Percentiles rank a stretch among this genome's conserved stretches.
Conservation (phyloP, 2,113 vertebrate species). For the Onychostruthus taczanowskii region DNA sequence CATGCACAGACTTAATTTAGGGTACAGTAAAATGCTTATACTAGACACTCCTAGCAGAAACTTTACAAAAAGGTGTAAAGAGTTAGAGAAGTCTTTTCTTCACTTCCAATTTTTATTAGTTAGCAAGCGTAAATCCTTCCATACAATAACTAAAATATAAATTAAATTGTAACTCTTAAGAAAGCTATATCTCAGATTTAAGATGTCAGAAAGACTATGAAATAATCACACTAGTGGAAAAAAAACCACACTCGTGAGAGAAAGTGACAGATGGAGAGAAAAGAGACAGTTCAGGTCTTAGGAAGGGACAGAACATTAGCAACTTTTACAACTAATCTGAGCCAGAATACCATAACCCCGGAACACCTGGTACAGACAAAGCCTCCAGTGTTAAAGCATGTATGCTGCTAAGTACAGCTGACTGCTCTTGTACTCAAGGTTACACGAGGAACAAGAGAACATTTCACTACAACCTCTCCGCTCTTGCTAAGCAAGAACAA, state of each 20-base stretch:
- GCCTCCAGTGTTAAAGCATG: neutral
- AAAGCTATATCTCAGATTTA: neutral
- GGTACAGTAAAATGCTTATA: neutral
- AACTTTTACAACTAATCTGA: neutral
- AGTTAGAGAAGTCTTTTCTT: neutral
- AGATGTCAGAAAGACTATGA: neutral
- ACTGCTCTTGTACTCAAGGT: slow-evolving; percentile 9
- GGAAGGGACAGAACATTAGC: neutral
- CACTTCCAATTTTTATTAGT: neutral
- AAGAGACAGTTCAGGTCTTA: neutral
- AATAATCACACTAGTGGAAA: neutral
- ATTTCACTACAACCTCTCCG: slow-evolving; percentile 9
- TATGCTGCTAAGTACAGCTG: neutral
- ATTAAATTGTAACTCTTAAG: neutral
- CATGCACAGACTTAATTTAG: neutral
- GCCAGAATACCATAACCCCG: neutral
- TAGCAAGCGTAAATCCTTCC: neutral
- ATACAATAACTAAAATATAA: neutral
- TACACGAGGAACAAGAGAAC: neutral
- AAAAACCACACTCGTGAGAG: neutral
- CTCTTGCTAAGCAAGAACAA: slow-evolving; percentile 19
- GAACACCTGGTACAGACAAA: neutral
- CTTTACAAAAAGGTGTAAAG: neutral
- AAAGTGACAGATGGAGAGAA: neutral
- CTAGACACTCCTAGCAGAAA: neutral